These are phyloP conservation scores for Haliclona indistincta DNA, from an alignment of 37 sponge, comb jelly and placozoan species.

Conservation along the genomic window DNA sequence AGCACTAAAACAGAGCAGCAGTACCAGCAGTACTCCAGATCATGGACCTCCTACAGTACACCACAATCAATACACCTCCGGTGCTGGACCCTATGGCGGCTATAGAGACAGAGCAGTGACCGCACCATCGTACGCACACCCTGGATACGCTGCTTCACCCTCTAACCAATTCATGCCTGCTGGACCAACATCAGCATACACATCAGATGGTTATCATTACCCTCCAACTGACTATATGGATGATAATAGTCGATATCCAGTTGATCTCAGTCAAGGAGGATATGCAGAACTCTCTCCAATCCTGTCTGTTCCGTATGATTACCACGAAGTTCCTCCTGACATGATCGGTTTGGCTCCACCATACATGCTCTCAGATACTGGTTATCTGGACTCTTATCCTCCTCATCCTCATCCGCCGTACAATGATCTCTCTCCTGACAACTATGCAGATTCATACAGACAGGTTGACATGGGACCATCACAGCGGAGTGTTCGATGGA, in stretches of 20 bases:
- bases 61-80: too few species aligned
- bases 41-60: neutral
- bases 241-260: neutral
- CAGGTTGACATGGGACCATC: neutral
- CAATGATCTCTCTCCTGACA: neutral
- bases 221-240: neutral
- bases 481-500: neutral
- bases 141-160: neutral
- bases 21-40: neutral
- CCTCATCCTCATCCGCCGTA: neutral
- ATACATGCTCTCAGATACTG: neutral
- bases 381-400: neutral
- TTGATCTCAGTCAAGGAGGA: neutral
- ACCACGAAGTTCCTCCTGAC: neutral
- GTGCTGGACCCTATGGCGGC: too few species aligned
- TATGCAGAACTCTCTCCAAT: neutral
- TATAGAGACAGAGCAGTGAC: too few species aligned
- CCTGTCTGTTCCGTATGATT: neutral
- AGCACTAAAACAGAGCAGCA: neutral
- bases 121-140: neutral
- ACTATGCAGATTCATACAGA: constrained; percentile 4
- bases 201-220: too few species aligned
- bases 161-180: neutral
- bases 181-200: neutral
- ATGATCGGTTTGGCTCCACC: neutral